Conservation (phyloP, 2,888 invertebrate species). For the Dendrolimus houi region DNA sequence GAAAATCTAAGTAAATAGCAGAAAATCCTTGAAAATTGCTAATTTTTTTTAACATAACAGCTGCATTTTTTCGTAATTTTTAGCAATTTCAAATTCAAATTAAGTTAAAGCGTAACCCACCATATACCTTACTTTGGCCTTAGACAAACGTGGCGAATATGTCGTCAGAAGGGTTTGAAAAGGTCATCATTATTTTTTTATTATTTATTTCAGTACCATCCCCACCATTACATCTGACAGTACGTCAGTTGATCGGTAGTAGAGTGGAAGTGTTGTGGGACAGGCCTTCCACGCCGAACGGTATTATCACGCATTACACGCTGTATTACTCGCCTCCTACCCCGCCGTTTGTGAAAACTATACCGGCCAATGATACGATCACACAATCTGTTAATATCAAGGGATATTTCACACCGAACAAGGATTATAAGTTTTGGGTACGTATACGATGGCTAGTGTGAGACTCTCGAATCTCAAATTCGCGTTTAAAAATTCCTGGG, state of each 20-base stretch:
- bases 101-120: no score
- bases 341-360: conserved; percentile 66
- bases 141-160: no score
- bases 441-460: conserved; percentile 21
- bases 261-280: conserved; percentile 83
- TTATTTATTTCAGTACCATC: conserved; percentile 73
- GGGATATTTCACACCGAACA: conserved; percentile 68
- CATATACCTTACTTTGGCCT: no score
- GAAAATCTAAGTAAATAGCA: no score
- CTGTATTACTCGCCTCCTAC: conserved; percentile 80
- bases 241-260: conserved; percentile 78
- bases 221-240: conserved; percentile 80
- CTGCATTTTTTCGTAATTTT: no score
- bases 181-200: background rate
- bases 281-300: conserved; percentile 78
- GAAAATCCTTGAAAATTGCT: no score
- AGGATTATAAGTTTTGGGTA: conserved; percentile 85
- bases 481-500: no score
- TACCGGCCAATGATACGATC: conserved; percentile 44
- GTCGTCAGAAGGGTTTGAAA: no score
- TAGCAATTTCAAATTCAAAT: no score
- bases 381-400: conserved; percentile 65
- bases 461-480: no score
- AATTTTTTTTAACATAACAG: no score
- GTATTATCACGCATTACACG: conserved; percentile 79